These are phyloP conservation scores for Phyllotreta striolata DNA, from an alignment of 2,888 invertebrate species.

Conservation along the genomic window DNA sequence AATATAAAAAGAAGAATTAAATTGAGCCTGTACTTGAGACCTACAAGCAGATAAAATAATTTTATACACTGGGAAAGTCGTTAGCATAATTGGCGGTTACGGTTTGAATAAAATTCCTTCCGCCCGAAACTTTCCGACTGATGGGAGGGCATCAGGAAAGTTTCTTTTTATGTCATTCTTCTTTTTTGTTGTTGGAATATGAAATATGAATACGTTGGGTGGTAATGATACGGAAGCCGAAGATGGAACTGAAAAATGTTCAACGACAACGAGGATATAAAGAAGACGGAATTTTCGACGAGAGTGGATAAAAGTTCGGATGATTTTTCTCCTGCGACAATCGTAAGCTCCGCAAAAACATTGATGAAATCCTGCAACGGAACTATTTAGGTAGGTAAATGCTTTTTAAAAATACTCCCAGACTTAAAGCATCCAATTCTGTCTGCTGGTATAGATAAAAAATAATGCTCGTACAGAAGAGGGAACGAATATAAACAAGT, in stretches of 20 bases:
- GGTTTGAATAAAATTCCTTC: constrained; percentile 26
- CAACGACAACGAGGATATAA: constrained; percentile 1
- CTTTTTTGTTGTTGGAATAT: neutral
- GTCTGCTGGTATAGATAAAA: too few species aligned
- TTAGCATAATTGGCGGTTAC: constrained; percentile 30
- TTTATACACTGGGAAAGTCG: constrained; percentile 25
- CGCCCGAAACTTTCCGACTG: constrained; percentile 24
- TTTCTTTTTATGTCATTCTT: constrained; percentile 5
- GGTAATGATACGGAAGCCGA: constrained; percentile 15
- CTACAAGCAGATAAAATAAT: constrained; percentile 24
- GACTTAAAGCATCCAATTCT: too few species aligned
- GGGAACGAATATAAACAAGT: too few species aligned
- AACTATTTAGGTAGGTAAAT: too few species aligned
- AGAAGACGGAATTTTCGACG: neutral
- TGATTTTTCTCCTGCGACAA: too few species aligned
- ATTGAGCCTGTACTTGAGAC: constrained; percentile 15
- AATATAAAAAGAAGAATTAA: constrained; percentile 15
- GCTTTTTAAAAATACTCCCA: too few species aligned
- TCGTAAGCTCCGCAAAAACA: too few species aligned
- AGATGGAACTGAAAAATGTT: constrained; percentile 17
- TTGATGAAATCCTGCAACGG: too few species aligned
- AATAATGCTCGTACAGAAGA: too few species aligned
- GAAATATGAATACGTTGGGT: constrained; percentile 14
- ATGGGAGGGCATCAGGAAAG: constrained; percentile 14
- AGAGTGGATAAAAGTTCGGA: too few species aligned